These are phyloP conservation scores for Pipistrellus kuhlii DNA, from an alignment of 2,797 vertebrate species.

Conservation along the genomic window DNA sequence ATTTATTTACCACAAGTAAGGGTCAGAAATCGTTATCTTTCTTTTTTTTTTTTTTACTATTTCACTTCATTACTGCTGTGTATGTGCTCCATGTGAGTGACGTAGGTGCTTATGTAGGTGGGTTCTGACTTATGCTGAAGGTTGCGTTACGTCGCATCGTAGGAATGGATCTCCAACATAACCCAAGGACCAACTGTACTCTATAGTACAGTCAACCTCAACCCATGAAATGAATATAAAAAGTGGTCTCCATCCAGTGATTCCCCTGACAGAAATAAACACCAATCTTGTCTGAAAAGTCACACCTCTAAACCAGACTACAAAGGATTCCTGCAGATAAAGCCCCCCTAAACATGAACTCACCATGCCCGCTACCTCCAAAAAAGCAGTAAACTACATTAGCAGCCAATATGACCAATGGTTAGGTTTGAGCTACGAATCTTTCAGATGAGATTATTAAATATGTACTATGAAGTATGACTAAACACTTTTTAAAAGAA, in stretches of 20 bases:
- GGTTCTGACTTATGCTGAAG: too few relatives aligned
- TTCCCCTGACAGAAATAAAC: slow-evolving; percentile 21
- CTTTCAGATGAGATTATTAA: slow-evolving; percentile 5
- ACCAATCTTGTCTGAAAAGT: neutral
- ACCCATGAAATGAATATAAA: slow-evolving; percentile 39
- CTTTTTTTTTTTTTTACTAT: too few relatives aligned
- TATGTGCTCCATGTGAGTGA: too few relatives aligned
- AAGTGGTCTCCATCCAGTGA: neutral
- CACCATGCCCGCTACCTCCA: neutral
- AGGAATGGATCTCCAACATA: too few relatives aligned
- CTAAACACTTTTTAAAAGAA: neutral
- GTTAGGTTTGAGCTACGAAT: neutral
- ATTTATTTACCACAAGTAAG: too few relatives aligned
- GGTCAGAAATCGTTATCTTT: too few relatives aligned
- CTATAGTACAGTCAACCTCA: neutral
- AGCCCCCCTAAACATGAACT: slow-evolving; percentile 10
- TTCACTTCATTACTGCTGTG: too few relatives aligned
- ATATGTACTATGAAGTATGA: neutral
- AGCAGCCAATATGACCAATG: neutral
- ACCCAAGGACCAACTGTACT: neutral
- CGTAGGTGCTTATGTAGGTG: too few relatives aligned
- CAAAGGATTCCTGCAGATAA: slow-evolving; percentile 2
- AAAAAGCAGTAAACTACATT: neutral
- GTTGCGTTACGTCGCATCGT: too few relatives aligned
- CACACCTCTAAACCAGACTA: neutral